These are phyloP conservation scores for Aramus guarauna DNA, from an alignment of 2,113 vertebrate genomes.

Conservation along the genomic window DNA sequence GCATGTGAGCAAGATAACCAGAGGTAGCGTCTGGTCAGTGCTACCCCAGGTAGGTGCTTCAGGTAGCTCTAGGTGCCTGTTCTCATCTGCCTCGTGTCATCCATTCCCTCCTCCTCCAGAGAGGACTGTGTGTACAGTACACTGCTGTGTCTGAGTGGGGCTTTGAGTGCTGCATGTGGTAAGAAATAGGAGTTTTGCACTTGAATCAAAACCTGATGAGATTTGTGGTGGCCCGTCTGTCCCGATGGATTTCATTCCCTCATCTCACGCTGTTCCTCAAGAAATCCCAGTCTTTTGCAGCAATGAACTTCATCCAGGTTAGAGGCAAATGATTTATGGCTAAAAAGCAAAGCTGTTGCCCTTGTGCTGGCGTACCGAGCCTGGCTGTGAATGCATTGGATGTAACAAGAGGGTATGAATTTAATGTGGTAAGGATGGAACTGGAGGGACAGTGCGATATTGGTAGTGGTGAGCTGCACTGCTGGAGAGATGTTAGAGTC, in stretches of 20 bases:
- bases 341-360: neutral
- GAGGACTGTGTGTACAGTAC: neutral
- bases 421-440: neutral
- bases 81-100: fast-evolving
- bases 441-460: neutral
- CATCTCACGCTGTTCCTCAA: neutral
- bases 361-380: fast-evolving
- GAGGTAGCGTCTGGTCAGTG: neutral
- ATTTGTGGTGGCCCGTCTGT: neutral
- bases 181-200: neutral
- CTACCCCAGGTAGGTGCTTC: neutral
- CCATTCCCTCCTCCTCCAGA: neutral
- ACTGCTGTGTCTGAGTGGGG: neutral
- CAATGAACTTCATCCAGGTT: neutral
- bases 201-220: neutral
- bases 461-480: neutral
- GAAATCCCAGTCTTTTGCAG: neutral
- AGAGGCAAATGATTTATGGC: neutral
- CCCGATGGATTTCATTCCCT: neutral
- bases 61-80: neutral
- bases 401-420: neutral
- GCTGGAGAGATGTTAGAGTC: neutral
- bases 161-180: neutral
- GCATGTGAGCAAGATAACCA: fast-evolving
- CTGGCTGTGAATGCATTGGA: neutral